Evolutionary conservation across 2,113 vertebrate species (phyloP).

Genomic region (Alligator sinensis): DNA sequence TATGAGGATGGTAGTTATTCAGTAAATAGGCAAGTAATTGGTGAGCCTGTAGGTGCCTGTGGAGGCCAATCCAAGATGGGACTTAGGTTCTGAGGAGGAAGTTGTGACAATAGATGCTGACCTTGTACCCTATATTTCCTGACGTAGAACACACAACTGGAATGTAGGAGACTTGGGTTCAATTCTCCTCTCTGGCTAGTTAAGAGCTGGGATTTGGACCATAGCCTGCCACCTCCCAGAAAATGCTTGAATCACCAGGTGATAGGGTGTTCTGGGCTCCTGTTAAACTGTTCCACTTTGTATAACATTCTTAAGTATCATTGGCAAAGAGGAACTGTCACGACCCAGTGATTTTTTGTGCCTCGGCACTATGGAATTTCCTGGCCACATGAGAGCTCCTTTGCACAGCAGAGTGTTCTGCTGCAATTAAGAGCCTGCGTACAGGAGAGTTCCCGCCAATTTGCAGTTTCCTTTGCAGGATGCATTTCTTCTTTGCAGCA

Average conservation of each 20-base stretch:
- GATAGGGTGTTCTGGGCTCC: neutral
- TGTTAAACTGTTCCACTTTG: neutral
- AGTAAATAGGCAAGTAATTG: too few species aligned
- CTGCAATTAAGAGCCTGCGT: too few species aligned
- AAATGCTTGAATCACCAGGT: neutral
- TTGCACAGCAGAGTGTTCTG: too few species aligned
- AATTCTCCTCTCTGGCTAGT: neutral
- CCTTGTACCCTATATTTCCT: neutral
- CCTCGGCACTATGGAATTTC: too few species aligned
- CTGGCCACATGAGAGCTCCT: too few species aligned
- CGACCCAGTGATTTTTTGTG: too few species aligned
- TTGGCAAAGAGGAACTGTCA: neutral
- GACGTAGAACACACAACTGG: neutral
- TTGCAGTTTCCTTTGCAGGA: too few species aligned
- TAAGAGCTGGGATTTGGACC: constrained; percentile 1
- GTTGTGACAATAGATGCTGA: neutral
- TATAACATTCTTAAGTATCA: neutral
- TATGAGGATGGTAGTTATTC: too few species aligned
- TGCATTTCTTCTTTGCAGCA: too few species aligned
- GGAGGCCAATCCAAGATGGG: constrained; percentile 9
- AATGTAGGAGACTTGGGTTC: neutral
- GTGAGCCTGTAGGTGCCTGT: too few species aligned
- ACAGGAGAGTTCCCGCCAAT: too few species aligned
- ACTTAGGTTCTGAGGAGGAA: constrained; percentile 30
- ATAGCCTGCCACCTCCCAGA: neutral